These are phyloP conservation scores for Dolomedes plantarius DNA, from an alignment of 2,888 invertebrate genomes.

Conservation along the genomic window DNA sequence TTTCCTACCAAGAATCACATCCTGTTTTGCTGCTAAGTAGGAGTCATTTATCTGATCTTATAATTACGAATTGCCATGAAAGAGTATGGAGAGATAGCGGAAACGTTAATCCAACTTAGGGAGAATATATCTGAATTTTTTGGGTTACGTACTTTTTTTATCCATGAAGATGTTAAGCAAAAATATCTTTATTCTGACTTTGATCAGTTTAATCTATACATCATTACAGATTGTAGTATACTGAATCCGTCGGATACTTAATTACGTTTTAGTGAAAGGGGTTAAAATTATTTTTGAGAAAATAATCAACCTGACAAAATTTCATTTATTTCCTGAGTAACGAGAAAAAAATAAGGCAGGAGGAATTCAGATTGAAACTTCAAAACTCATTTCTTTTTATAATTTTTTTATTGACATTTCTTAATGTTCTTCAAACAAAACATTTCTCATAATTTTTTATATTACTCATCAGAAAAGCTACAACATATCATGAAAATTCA, in stretches of 20 bases:
- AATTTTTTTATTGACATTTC: neutral
- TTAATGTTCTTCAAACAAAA: neutral
- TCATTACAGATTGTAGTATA: neutral
- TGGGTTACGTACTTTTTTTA: too few relatives aligned
- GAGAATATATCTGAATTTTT: too few relatives aligned
- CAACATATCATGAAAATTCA: constrained; percentile 2
- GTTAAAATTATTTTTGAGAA: neutral
- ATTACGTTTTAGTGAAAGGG: neutral
- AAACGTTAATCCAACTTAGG: too few relatives aligned
- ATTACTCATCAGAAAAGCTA: neutral
- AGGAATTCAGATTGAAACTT: constrained; percentile 1
- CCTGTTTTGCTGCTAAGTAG: too few relatives aligned
- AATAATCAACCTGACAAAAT: neutral
- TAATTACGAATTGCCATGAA: too few relatives aligned
- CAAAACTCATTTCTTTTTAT: neutral
- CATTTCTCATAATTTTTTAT: neutral
- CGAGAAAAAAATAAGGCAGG: neutral
- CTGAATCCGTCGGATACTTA: neutral
- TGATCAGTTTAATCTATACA: neutral
- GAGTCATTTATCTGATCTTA: too few relatives aligned
- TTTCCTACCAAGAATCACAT: too few relatives aligned
- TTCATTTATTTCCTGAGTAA: neutral
- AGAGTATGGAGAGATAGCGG: too few relatives aligned
- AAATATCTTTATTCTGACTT: neutral
- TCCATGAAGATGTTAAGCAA: too few relatives aligned